Evolutionary conservation across 2,888 invertebrate species (phyloP).

Genomic region (Podotricha telesiphe): DNA sequence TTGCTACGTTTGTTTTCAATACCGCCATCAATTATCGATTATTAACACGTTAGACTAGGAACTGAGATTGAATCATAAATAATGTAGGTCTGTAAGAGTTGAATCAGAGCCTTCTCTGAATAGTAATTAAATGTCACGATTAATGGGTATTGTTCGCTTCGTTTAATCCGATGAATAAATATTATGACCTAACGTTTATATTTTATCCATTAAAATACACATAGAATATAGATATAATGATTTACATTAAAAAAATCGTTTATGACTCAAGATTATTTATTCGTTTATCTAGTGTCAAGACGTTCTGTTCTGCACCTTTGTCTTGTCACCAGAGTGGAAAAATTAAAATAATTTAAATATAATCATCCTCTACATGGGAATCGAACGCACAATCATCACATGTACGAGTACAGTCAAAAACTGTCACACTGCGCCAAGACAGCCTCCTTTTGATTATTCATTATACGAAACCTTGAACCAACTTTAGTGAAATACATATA

Average conservation of each 20-base stretch:
- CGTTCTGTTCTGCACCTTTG: too few relatives aligned
- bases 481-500: background rate
- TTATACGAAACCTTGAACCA: background rate
- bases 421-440: too few relatives aligned
- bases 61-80: constrained; percentile 44
- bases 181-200: constrained; percentile 20
- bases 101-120: constrained; percentile 45
- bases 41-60: constrained; percentile 39
- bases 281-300: background rate
- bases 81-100: constrained; percentile 46
- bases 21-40: constrained; percentile 40
- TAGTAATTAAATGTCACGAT: constrained; percentile 39
- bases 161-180: constrained; percentile 31
- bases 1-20: constrained; percentile 20
- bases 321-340: too few relatives aligned
- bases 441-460: too few relatives aligned
- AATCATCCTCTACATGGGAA: too few relatives aligned
- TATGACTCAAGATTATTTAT: background rate
- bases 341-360: too few relatives aligned
- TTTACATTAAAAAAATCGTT: background rate
- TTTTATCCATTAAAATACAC: background rate
- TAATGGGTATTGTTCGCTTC: constrained; percentile 35
- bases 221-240: background rate
- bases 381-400: too few relatives aligned
- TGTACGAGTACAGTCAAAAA: too few relatives aligned